These are phyloP conservation scores for Zophobas atratus DNA, from an alignment of 1,140 invertebrate species.

Conservation along the genomic window DNA sequence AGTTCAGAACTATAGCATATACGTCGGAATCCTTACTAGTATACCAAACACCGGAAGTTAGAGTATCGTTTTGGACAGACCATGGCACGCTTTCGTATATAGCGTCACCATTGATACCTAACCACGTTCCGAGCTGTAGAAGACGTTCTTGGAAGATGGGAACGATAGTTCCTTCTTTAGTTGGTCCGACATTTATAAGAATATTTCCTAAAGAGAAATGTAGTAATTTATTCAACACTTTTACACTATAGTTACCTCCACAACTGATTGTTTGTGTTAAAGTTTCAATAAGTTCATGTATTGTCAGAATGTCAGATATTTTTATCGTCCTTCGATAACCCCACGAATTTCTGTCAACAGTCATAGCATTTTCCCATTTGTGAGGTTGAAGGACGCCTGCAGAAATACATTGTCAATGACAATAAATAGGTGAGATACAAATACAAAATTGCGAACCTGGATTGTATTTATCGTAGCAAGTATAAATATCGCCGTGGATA, in stretches of 20 bases:
- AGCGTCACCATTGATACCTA: constrained; percentile 89
- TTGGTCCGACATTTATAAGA: constrained; percentile 92
- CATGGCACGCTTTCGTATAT: constrained; percentile 89
- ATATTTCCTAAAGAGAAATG: constrained; percentile 77
- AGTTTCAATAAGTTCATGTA: constrained; percentile 79
- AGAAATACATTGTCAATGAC: background rate
- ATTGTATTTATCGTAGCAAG: constrained; percentile 89
- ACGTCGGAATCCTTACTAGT: constrained; percentile 71
- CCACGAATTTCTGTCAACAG: constrained; percentile 90
- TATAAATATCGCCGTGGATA: constrained; percentile 92
- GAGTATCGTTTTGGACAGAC: constrained; percentile 88
- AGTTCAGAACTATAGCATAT: constrained; percentile 78
- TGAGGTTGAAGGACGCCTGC: constrained; percentile 77
- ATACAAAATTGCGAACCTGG: constrained; percentile 74
- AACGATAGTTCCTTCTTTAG: constrained; percentile 88
- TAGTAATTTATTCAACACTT: too few species aligned
- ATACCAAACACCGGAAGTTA: constrained; percentile 83
- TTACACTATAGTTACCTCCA: constrained; percentile 25
- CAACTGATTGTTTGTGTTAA: constrained; percentile 69
- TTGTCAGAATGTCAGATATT: constrained; percentile 79
- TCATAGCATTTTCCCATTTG: constrained; percentile 94
- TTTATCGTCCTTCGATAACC: constrained; percentile 83
- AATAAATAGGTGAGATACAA: constrained; percentile 80
- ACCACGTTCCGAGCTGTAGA: constrained; percentile 81
- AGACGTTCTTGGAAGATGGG: constrained; percentile 94